phyloP scores from a whole-genome alignment of 2,113 vertebrate genomes.

The Amazona vittata region DNA sequence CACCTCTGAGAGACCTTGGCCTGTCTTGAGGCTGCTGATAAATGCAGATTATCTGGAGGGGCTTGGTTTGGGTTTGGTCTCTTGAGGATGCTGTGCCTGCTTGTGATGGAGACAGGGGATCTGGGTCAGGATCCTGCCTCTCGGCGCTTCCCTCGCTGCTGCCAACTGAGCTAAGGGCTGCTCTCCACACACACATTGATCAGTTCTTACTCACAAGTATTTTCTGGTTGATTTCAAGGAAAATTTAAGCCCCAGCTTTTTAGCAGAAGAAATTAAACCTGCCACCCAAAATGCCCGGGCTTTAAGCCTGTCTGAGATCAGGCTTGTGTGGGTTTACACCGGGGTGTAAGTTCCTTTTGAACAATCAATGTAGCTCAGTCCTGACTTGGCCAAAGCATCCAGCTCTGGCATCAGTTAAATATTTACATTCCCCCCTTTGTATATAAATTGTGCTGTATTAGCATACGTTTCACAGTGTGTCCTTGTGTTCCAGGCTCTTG shows the following conservation, averaged over 20 bases:
- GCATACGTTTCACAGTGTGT: constrained; percentile 74
- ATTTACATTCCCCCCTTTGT: constrained; percentile 74
- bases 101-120: rapidly evolving
- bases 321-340: neutral
- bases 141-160: rapidly evolving
- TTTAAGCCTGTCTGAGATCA: neutral
- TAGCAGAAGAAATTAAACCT: neutral
- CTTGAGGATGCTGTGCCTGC: neutral
- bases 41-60: neutral
- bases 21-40: neutral
- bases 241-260: neutral
- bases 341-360: constrained; percentile 20
- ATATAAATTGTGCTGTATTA: constrained; percentile 77
- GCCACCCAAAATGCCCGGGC: neutral
- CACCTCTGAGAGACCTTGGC: neutral
- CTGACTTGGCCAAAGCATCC: constrained; percentile 49
- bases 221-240: neutral
- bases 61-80: neutral
- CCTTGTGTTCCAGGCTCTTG: constrained; percentile 70
- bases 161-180: neutral
- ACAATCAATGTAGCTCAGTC: constrained; percentile 66
- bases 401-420: constrained; percentile 71
- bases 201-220: neutral
- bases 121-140: neutral
- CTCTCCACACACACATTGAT: rapidly evolving